These are phyloP conservation scores for Aix galericulata DNA, from an alignment of 2,113 vertebrate species.

Conservation along the genomic window DNA sequence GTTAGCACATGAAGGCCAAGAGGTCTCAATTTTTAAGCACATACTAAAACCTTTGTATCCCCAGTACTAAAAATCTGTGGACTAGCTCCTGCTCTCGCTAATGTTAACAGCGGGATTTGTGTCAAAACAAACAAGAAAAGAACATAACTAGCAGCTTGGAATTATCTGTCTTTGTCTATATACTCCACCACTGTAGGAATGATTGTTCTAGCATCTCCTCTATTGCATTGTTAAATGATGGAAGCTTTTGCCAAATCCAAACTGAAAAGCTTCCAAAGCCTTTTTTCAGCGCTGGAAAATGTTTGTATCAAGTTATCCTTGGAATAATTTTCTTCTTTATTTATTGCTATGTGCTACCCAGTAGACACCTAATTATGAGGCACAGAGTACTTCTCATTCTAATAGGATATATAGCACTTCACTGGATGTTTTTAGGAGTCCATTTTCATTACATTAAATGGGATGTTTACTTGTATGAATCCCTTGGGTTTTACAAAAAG, in stretches of 20 bases:
- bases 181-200: not conserved
- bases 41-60: not conserved
- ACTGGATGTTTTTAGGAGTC: not conserved
- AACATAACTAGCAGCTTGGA: not conserved
- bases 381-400: not conserved
- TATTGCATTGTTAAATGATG: not conserved
- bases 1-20: not conserved
- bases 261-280: conserved; percentile 36
- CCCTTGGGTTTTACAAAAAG: not conserved
- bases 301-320: conserved; percentile 31
- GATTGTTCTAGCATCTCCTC: conserved; percentile 1
- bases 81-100: not conserved
- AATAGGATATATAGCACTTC: not conserved
- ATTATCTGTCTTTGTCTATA: not conserved
- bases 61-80: not conserved
- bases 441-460: conserved; percentile 34
- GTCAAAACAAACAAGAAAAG: conserved; percentile 7
- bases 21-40: not conserved
- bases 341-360: conserved; percentile 33
- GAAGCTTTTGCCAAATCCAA: not conserved
- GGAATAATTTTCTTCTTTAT: conserved; percentile 41
- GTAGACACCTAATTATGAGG: conserved; percentile 17
- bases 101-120: conserved; percentile 11
- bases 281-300: conserved; percentile 21
- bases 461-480: conserved; percentile 5